Percentiles rank a stretch among this genome's conserved stretches.
phyloP scores from a whole-genome alignment of 2,113 vertebrate genomes.

The Xyliphius kryptos region DNA sequence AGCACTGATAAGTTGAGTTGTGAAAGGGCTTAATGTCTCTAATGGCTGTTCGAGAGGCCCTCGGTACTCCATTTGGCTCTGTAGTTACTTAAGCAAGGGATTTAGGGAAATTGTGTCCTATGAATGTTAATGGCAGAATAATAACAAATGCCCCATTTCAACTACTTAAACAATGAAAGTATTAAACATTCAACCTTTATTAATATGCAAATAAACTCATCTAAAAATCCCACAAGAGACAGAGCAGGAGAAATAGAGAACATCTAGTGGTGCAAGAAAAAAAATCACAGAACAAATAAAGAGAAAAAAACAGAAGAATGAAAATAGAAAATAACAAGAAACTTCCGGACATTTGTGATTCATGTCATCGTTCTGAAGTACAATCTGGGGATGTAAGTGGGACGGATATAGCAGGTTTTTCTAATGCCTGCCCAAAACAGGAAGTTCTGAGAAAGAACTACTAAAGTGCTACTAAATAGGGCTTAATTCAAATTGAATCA shows the following conservation, averaged over 20 bases:
- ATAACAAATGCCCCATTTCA: constrained; percentile 77
- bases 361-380: constrained; percentile 59
- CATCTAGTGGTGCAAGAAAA: constrained; percentile 47
- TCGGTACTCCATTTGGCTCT: constrained; percentile 64
- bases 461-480: constrained; percentile 33
- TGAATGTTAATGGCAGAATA: constrained; percentile 79
- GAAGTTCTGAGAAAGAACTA: constrained; percentile 23
- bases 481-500: constrained; percentile 78
- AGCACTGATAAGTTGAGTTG: constrained; percentile 67
- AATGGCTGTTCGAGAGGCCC: constrained; percentile 66
- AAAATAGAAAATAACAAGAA: constrained; percentile 13
- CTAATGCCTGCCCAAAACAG: no score
- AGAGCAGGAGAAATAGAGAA: constrained; percentile 61
- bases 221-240: constrained; percentile 83
- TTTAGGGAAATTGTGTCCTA: constrained; percentile 75
- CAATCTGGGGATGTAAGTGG: constrained; percentile 65
- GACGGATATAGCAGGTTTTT: constrained; percentile 17
- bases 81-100: constrained; percentile 72
- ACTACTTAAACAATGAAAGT: constrained; percentile 92
- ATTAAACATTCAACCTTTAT: constrained; percentile 82
- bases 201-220: constrained; percentile 83
- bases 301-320: constrained; percentile 29
- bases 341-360: constrained; percentile 71
- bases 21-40: constrained; percentile 76
- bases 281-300: constrained; percentile 33